phyloP scores from a whole-genome alignment of 2,113 vertebrate species.

The Prietella phreatophila region DNA sequence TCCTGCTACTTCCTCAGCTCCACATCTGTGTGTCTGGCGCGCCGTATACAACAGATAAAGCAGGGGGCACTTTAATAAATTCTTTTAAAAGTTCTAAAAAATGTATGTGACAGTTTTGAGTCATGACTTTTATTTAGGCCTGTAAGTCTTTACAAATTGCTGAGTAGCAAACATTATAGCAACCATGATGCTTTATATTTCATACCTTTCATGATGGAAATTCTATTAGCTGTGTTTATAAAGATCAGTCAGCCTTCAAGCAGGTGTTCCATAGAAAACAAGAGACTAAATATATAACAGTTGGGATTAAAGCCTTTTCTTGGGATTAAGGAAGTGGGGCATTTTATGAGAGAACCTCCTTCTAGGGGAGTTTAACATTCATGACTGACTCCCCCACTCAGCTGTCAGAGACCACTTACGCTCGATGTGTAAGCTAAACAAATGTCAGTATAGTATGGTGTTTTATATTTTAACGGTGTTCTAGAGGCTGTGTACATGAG shows the following conservation, averaged over 20 bases:
- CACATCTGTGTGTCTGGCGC: slow-evolving; percentile 49
- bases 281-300: slow-evolving; percentile 60
- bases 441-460: slow-evolving; percentile 18
- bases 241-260: slow-evolving; percentile 48
- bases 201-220: background rate
- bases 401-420: slow-evolving; percentile 8
- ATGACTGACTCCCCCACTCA: background rate
- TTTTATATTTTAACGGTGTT: slow-evolving; percentile 17
- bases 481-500: slow-evolving; percentile 12
- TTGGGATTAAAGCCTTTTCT: slow-evolving; percentile 55
- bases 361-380: slow-evolving; percentile 3
- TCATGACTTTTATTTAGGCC: background rate
- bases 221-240: slow-evolving; percentile 63
- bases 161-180: background rate
- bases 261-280: slow-evolving; percentile 33
- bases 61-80: background rate
- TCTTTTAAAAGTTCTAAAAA: background rate
- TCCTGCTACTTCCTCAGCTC: slow-evolving; percentile 59
- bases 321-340: background rate
- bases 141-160: background rate
- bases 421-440: slow-evolving; percentile 30
- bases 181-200: background rate
- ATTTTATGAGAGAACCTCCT: background rate
- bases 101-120: background rate
- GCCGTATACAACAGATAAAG: slow-evolving; percentile 1